These are phyloP conservation scores for Littorina saxatilis DNA, from an alignment of 1,140 invertebrate species.

Conservation along the genomic window DNA sequence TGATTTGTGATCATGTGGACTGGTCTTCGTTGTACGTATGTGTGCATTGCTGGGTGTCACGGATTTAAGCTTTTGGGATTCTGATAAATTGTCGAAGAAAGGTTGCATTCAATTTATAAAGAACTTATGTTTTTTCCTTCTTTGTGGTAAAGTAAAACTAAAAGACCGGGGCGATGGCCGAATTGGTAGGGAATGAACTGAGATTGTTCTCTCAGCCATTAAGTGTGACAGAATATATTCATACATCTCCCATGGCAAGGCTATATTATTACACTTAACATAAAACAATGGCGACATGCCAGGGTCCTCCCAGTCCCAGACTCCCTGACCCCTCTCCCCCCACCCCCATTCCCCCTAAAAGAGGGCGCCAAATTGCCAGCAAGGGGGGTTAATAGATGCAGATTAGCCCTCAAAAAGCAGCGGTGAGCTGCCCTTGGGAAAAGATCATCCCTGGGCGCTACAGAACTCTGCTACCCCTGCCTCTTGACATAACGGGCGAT, in stretches of 20 bases:
- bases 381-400: conserved; percentile 14
- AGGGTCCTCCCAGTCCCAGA: neutral
- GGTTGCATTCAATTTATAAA: too few relatives aligned
- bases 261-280: conserved; percentile 17
- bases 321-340: neutral
- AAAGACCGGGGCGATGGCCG: too few relatives aligned
- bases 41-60: too few relatives aligned
- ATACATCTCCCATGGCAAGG: conserved; percentile 1
- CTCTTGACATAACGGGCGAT: conserved; percentile 22
- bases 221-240: neutral
- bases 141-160: too few relatives aligned
- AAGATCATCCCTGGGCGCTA: neutral
- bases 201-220: neutral
- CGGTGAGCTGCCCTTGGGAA: neutral
- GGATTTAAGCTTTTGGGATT: too few relatives aligned
- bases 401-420: conserved; percentile 25
- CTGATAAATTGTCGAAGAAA: too few relatives aligned
- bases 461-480: neutral
- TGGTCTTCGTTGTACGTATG: too few relatives aligned
- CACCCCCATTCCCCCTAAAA: neutral
- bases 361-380: neutral
- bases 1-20: too few relatives aligned
- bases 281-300: conserved; percentile 14
- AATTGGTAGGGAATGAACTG: too few relatives aligned
- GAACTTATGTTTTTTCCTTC: too few relatives aligned